Evolutionary conservation across 2,797 vertebrate species (phyloP).

Genomic region (Platyrinchus mystaceus): DNA sequence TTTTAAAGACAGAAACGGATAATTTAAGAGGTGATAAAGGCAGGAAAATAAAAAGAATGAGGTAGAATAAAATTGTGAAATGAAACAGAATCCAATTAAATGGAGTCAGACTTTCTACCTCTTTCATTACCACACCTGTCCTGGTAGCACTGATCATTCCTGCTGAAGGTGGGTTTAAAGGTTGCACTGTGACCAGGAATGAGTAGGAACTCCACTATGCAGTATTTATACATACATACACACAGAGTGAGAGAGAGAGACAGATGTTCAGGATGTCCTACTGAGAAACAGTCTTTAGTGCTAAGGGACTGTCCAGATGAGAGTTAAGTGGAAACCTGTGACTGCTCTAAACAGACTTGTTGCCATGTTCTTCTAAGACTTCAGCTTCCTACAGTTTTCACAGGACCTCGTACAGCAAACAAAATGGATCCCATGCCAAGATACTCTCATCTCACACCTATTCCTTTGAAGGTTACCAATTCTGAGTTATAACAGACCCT

Average conservation of each 20-base stretch:
- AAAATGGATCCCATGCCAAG: not conserved
- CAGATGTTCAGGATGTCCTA: not conserved
- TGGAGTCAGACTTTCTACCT: not conserved
- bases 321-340: not conserved
- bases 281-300: not conserved
- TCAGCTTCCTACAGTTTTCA: not conserved
- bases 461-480: not conserved
- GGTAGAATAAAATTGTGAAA: not conserved
- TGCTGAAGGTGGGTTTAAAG: not conserved
- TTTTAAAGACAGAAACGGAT: not conserved
- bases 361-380: not conserved
- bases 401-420: not conserved
- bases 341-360: not conserved
- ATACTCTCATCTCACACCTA: not conserved
- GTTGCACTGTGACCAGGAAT: not conserved
- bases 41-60: not conserved
- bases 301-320: not conserved
- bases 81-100: not conserved
- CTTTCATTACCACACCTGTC: not conserved
- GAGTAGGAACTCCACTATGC: not conserved
- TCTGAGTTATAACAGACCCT: not conserved
- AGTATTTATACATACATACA: not conserved
- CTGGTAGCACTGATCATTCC: not conserved
- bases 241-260: not conserved
- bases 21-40: not conserved